Percentiles rank a stretch among this genome's conserved stretches.
These are phyloP conservation scores for Aphelenchoides fujianensis DNA, from an alignment of 1,140 invertebrate genomes.

Conservation along the genomic window DNA sequence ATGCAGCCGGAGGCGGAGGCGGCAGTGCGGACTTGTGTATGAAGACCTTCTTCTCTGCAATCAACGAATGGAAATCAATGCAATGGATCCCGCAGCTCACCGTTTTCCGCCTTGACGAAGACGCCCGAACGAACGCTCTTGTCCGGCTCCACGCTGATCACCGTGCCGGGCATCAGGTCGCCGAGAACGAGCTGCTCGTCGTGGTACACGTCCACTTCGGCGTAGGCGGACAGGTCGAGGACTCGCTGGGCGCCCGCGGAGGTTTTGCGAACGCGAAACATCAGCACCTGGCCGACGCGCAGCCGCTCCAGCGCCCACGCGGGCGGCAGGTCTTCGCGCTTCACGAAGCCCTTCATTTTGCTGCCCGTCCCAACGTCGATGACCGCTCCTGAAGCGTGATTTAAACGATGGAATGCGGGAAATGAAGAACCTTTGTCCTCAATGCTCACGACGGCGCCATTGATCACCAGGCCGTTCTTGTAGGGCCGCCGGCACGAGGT, in stretches of 20 bases:
- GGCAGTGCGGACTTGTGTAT: slow-evolving; percentile 45
- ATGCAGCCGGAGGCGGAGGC: slow-evolving; percentile 51
- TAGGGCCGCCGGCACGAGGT: slow-evolving; percentile 44
- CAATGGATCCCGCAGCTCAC: too few relatives aligned
- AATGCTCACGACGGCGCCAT: slow-evolving; percentile 44
- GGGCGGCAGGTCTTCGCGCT: slow-evolving; percentile 38
- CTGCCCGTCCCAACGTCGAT: slow-evolving; percentile 48
- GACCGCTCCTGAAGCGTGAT: slow-evolving; percentile 41
- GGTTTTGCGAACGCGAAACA: slow-evolving; percentile 49
- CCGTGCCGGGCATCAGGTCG: slow-evolving; percentile 57
- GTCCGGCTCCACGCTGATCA: slow-evolving; percentile 46
- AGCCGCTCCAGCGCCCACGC: slow-evolving; percentile 24
- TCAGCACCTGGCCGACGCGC: slow-evolving; percentile 45
- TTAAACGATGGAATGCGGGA: background rate
- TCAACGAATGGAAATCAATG: too few relatives aligned
- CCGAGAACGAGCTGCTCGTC: slow-evolving; percentile 28
- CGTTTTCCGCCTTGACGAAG: slow-evolving; percentile 51
- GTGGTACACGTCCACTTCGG: slow-evolving; percentile 40
- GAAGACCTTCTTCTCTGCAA: slow-evolving; percentile 52
- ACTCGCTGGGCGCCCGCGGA: slow-evolving; percentile 29
- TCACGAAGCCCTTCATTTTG: slow-evolving; percentile 44
- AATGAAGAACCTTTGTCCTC: slow-evolving; percentile 55
- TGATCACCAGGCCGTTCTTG: slow-evolving; percentile 43
- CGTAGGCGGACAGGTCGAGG: slow-evolving; percentile 43
- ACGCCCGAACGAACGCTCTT: slow-evolving; percentile 37